Conservation (phyloP, 2,113 vertebrate species). For the Copsychus sechellarum region DNA sequence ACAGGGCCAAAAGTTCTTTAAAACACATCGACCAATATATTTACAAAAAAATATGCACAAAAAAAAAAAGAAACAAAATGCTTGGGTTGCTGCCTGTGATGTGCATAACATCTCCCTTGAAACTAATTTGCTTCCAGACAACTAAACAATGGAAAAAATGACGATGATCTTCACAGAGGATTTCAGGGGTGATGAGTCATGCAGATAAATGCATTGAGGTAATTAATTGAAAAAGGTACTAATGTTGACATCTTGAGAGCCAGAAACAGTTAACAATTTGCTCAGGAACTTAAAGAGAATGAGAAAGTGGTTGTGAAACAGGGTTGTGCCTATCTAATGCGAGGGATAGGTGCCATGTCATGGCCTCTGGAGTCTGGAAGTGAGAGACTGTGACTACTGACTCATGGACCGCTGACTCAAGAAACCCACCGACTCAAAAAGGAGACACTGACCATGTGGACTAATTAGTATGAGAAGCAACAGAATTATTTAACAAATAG, state of each 20-base stretch:
- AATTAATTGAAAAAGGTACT: neutral
- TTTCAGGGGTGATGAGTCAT: neutral
- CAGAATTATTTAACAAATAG: neutral
- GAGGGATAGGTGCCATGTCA: no score
- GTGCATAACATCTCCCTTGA: neutral
- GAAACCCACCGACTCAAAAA: fast-evolving
- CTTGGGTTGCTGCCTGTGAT: neutral
- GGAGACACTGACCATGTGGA: neutral
- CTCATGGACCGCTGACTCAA: neutral
- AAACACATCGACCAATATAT: neutral
- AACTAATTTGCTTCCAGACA: neutral
- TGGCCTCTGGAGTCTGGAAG: neutral
- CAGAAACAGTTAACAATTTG: neutral
- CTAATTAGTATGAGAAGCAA: no score
- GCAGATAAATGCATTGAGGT: neutral
- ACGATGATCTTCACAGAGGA: neutral
- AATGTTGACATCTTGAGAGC: neutral
- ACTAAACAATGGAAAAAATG: neutral
- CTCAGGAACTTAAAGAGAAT: neutral
- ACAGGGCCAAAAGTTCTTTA: neutral
- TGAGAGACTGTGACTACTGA: neutral
- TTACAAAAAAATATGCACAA: neutral
- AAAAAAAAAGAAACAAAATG: neutral
- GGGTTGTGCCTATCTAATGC: fast-evolving
- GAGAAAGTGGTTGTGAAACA: neutral